phyloP scores from a whole-genome alignment of 2,113 vertebrate species.

The Marmota flaviventris region DNA sequence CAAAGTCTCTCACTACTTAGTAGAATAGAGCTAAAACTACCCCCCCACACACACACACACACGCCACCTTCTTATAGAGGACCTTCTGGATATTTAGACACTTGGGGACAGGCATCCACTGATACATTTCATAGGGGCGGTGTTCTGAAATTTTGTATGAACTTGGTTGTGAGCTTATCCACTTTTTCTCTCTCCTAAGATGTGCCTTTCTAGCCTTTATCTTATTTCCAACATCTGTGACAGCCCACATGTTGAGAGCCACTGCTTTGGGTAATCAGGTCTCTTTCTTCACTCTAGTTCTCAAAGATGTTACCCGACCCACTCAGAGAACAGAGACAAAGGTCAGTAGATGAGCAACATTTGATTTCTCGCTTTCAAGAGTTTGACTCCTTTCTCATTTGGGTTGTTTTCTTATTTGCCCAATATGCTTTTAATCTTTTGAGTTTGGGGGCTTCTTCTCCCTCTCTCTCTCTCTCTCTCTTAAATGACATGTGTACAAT shows the following conservation, averaged over 20 bases:
- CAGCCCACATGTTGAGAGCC: neutral
- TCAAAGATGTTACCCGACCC: neutral
- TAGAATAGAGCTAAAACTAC: neutral
- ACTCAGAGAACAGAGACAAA: slow-evolving; percentile 19
- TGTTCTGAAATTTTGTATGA: neutral
- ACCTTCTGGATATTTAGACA: neutral
- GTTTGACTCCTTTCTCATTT: neutral
- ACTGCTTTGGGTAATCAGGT: neutral
- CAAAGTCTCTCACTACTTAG: slow-evolving; percentile 7
- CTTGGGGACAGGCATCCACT: neutral
- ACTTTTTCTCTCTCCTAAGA: neutral
- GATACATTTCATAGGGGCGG: neutral
- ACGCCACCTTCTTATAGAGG: neutral
- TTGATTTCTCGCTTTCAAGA: slow-evolving; percentile 16
- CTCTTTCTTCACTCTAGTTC: neutral
- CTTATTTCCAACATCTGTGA: neutral
- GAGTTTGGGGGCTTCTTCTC: neutral
- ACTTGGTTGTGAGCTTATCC: neutral
- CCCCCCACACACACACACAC: too few relatives aligned
- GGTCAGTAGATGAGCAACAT: neutral
- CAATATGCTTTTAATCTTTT: neutral
- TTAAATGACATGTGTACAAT: neutral
- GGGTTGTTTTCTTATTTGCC: neutral
- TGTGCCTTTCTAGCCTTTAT: neutral
- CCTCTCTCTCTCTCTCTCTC: neutral